Base-by-base conservation (phyloP, 2,888 invertebrate genomes). In the Dolichomitus sp. region DNA sequence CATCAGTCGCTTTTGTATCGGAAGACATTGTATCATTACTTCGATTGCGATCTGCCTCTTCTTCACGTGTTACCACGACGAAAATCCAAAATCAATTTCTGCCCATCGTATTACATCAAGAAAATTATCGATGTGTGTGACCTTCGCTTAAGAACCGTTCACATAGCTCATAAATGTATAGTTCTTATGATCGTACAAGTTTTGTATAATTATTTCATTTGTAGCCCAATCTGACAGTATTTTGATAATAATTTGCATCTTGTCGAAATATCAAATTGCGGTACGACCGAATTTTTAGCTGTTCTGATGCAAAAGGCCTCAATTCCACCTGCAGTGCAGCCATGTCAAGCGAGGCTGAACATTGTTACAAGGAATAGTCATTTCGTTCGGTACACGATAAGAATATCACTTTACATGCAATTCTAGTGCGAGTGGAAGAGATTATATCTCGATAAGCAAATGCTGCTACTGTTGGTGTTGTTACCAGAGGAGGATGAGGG, bases 401-500 rank as follows among this genome's bases (percentile, higher is more conserved):
- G 59, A 79, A 73, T 79, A 73, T 79, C 66, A 79, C 66, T 79
- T 79, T 79, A 72, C 79, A 66, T 79, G 66, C 72, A 66, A 66
- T 73, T 79, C 59, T 40, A 27, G 37, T 17, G 27, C 57, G 66
- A 37, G 33, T 42, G 42, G 52, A 70, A 37, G 45, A 57, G 65
- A 79, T 72, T 65, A 48, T 27, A 66, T 79, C 17, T 57, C 59
- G 72, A 73, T 79, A 66, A 59, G 40, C 50, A 57, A 57, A 30
- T 12, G 72, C 72, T 27, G 40, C 4, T 42, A 27, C 54, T 30
- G 45, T 30, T 30, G 45, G 14, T 45, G 23, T 48, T 40, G 37
- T 2, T 45, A n/a, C 45, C 45, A 40, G n/a, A 6, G 19, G 40
- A 23, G 69, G 23, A 52, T 14, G 12, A n/a, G 12, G 33, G 48